Base-by-base conservation (phyloP, 2,113 vertebrate species). In the Manacus vitellinus region DNA sequence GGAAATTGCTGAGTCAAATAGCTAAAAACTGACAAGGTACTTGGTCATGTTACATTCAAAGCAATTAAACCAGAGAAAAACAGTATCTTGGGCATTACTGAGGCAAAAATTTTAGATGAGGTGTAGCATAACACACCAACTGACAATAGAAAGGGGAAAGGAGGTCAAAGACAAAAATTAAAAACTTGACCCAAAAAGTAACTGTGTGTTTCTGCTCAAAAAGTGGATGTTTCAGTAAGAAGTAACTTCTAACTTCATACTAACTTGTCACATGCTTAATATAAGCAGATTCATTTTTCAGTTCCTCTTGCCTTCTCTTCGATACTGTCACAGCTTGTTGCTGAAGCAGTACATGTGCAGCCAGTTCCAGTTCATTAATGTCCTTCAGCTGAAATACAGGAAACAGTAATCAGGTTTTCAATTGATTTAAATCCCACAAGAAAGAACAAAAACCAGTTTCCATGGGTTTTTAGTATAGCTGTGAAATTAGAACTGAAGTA, bases 291-390 rank as follows among this genome's bases (percentile, higher is more conserved):
- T 98, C 98, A 52, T 91, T 96, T 86, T 97, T 98, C 81, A 99
- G 95, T 35, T 98, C 98, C 43, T 98, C 98, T 94, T 98, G 98
- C 96, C 99, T 99, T 89, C 97, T 97, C 76, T 97, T 97, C 23
- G 97, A 65, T 87, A 98, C 77, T 12, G 24, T 95, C 95, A 96
- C 77, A 9, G 98, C 98, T 91, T 92, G 98, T 62, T 99, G 98
- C 65, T 98, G 98, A 92, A 99, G 97, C 46, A 99, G 96, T 39
- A 84, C 41, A 56, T 98, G 98, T 83, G 98, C 92, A 72, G 99
- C 98, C 96, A 98, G 72, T 49, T 99, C 99, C 59, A 99, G 75
- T 6, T 98, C 97, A 93, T 99, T 98, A 61, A 99, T 98, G 85
- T 58, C 95, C 77, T 97, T 71, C 92, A 99, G 95, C 99, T 99